Base-by-base conservation (phyloP, 2,888 invertebrate genomes). In the Calliphora vomitoria region DNA sequence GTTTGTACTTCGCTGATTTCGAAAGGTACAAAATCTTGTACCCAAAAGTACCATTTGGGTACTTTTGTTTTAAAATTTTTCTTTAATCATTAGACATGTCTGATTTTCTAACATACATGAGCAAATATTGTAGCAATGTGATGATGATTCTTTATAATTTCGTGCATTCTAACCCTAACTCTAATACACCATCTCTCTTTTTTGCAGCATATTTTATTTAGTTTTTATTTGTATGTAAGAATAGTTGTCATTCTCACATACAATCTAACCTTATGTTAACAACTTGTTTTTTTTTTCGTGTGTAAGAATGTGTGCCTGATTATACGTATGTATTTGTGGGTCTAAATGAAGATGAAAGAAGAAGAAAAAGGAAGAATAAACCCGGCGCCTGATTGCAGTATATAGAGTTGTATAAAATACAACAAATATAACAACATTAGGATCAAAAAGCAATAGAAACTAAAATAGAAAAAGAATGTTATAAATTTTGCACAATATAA, bases 221-320 rank as follows among this genome's bases (percentile, higher is more conserved):
- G n/a, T 44, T 18, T 25, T 25, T 2, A 25, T 25, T 25, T 25
- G 25, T 25, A 25, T 25, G 25, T 25, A 25, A 25, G 25, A 25
- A 1, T 25, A 25, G 25, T 25, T 25, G 25, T 25, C 1, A 38
- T 76, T 20, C 3, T 64, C 50, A 38, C 18, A 18, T 72, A 41
- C 41, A n/a, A 38, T 74, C 74, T 68, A 74, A 68, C 74, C 62
- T 68, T 66, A 47, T 74, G 35, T 66, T 74, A 72, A 81, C 81
- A 72, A 64, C 55, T 66, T 68, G 74, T 82, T 68, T 81, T 66
- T 8, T 66, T 8, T 72, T 53, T 44, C 31, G 6, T 20, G 38
- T 41, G 25, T 31, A n/a, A 25, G 10, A 20, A 4, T 8, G 50
- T 47, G 50, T 50, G 8, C 15, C 13, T 60, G 18, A 11, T 47